Evolutionary conservation across 2,797 vertebrate genomes (phyloP).

Genomic region (Lagodon rhomboides): DNA sequence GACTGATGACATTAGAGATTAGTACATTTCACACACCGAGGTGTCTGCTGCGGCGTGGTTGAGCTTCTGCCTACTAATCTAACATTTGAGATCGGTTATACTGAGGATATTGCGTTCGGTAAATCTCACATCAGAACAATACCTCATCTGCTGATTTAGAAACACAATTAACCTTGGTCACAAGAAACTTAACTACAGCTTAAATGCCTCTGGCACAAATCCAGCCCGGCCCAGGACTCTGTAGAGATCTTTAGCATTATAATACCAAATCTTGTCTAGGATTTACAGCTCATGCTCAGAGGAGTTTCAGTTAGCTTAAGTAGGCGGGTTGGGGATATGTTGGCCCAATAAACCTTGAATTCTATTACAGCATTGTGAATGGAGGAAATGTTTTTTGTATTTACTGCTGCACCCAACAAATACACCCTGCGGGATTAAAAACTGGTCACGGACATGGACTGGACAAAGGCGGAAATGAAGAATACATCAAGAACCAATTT

Average conservation of each 20-base stretch:
- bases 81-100: conserved; percentile 30
- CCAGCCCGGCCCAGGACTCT: conserved; percentile 24
- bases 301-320: conserved; percentile 23
- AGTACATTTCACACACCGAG: conserved; percentile 55
- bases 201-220: conserved; percentile 41
- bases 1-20: conserved; percentile 72
- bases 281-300: conserved; percentile 34
- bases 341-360: conserved; percentile 25
- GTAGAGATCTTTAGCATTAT: conserved; percentile 35
- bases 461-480: conserved; percentile 2
- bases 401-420: conserved; percentile 8
- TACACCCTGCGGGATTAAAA: conserved; percentile 12
- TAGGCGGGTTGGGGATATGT: conserved; percentile 24
- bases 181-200: conserved; percentile 38
- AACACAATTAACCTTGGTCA: conserved; percentile 67
- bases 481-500: conserved; percentile 18
- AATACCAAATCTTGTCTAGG: conserved; percentile 29
- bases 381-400: not conserved
- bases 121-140: conserved; percentile 56
- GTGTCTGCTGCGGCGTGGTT: not conserved
- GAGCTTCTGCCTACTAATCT: conserved; percentile 30
- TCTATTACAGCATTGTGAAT: conserved; percentile 8
- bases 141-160: conserved; percentile 48
- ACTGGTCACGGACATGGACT: not conserved
- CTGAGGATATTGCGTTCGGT: conserved; percentile 29